Percentiles rank a stretch among this genome's conserved stretches.
Evolutionary conservation across 35 echinoderm and acorn worm genomes (phyloP).

Genomic region (Nesometra sesokonis): DNA sequence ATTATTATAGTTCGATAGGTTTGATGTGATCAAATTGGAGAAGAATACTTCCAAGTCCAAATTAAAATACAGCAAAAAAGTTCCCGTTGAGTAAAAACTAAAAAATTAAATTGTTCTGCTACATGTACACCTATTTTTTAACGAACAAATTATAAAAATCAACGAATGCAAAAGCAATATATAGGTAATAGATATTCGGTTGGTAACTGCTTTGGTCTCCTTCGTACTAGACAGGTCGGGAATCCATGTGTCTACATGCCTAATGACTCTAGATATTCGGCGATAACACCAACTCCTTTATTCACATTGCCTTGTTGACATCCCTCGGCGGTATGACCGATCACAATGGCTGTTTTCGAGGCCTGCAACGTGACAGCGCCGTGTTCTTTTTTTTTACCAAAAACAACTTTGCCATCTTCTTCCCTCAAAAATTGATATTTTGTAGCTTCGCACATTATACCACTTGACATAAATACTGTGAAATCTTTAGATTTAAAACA

Average conservation of each 20-base stretch:
- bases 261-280: constrained; percentile 43
- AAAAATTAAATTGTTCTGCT: too few species aligned
- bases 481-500: constrained; percentile 59
- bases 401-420: constrained; percentile 44
- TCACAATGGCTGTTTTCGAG: constrained; percentile 46
- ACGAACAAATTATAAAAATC: background rate
- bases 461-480: constrained; percentile 27
- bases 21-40: too few species aligned
- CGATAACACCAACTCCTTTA: constrained; percentile 49
- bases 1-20: too few species aligned
- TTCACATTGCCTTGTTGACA: constrained; percentile 46
- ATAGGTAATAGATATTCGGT: background rate
- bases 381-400: constrained; percentile 48
- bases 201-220: background rate
- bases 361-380: constrained; percentile 31
- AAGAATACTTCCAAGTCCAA: too few species aligned
- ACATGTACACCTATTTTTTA: background rate
- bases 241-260: background rate
- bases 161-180: background rate
- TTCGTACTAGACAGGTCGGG: background rate
- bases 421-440: constrained; percentile 75
- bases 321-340: constrained; percentile 36
- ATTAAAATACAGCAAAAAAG: too few species aligned
- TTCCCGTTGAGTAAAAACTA: too few species aligned
- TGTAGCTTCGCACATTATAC: constrained; percentile 8